Evolutionary conservation across 1,140 invertebrate genomes (phyloP).

Genomic region (Arctopsyche grandis): DNA sequence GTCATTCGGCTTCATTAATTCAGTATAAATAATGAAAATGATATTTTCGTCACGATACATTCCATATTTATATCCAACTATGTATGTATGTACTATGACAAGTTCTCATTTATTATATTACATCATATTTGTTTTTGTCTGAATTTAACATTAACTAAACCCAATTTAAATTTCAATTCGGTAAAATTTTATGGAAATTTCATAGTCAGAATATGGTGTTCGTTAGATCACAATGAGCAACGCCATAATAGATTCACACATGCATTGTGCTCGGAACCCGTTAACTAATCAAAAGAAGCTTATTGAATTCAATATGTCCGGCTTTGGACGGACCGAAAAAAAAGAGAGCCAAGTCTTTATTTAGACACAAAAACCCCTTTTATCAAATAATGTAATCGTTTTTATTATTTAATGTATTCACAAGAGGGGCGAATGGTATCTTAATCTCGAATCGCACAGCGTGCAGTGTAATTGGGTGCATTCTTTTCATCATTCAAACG

Average conservation of each 20-base stretch:
- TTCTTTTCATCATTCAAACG: conserved; percentile 9
- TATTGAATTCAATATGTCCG: conserved; percentile 18
- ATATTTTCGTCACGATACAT: no score
- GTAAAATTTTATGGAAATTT: no score
- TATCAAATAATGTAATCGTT: conserved; percentile 45
- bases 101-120: no score
- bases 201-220: no score
- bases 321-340: not conserved
- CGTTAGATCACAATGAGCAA: not conserved
- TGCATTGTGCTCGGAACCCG: conserved; percentile 1
- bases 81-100: no score
- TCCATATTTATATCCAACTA: no score
- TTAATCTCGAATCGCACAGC: conserved; percentile 33
- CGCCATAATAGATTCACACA: conserved; percentile 3
- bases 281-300: conserved; percentile 23
- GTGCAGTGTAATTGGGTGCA: conserved; percentile 21
- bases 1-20: not conserved
- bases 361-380: conserved; percentile 7
- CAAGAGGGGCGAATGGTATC: conserved; percentile 21
- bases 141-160: no score
- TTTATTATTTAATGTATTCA: conserved; percentile 36
- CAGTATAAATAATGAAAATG: not conserved
- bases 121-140: no score
- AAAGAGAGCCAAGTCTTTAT: not conserved
- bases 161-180: no score